These are phyloP conservation scores for Autographa pulchrina DNA, from an alignment of 2,888 invertebrate species.

Conservation along the genomic window DNA sequence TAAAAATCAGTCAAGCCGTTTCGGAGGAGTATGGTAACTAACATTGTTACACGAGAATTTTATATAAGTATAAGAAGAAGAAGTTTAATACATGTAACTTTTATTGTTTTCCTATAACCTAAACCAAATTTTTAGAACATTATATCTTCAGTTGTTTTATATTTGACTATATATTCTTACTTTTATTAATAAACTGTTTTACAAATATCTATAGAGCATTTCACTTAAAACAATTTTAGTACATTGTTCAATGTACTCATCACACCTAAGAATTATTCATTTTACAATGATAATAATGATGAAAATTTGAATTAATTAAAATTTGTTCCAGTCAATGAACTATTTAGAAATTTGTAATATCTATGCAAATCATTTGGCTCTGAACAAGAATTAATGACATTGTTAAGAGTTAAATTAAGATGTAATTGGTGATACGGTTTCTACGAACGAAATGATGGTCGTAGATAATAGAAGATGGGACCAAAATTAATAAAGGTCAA, in stretches of 20 bases:
- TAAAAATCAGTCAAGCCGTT: too few species aligned
- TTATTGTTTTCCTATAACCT: too few species aligned
- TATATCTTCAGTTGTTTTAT: too few species aligned
- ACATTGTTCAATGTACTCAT: background rate
- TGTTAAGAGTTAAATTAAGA: conserved; percentile 3
- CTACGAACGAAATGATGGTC: too few species aligned
- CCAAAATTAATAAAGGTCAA: background rate
- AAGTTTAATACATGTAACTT: too few species aligned
- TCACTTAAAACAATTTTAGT: background rate
- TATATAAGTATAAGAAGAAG: too few species aligned
- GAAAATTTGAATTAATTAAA: conserved; percentile 12
- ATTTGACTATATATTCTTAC: too few species aligned
- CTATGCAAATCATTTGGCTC: conserved; percentile 6
- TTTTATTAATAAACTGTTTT: too few species aligned
- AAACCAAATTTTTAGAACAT: too few species aligned
- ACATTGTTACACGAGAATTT: too few species aligned
- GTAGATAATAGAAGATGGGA: background rate
- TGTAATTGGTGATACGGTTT: background rate
- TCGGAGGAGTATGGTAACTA: too few species aligned
- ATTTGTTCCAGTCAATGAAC: conserved; percentile 5
- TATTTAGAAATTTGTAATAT: conserved; percentile 3
- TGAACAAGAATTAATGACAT: conserved; percentile 2
- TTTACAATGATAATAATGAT: background rate
- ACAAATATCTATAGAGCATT: too few species aligned
- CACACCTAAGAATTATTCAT: background rate